Evolutionary conservation across 2,888 invertebrate genomes (phyloP).

Genomic region (Sinelater perroti): DNA sequence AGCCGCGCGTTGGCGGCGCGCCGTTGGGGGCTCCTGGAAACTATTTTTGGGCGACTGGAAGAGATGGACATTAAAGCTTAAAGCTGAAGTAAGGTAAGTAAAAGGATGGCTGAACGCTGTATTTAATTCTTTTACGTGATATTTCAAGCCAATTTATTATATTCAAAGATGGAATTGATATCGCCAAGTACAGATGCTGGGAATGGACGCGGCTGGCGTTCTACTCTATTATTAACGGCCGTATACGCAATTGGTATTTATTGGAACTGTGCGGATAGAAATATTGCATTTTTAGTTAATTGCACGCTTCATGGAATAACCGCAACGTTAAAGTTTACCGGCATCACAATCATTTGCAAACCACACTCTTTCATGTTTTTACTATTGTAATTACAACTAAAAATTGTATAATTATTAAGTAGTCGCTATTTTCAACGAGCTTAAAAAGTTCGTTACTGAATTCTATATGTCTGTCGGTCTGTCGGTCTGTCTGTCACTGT

Average conservation of each 20-base stretch:
- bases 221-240: conserved; percentile 53
- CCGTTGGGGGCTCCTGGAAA: not conserved
- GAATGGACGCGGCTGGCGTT: conserved; percentile 33
- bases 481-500: too few relatives aligned
- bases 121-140: conserved; percentile 63
- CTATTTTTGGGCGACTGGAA: conserved; percentile 47
- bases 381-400: too few relatives aligned
- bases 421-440: too few relatives aligned
- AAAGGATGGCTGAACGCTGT: conserved; percentile 61
- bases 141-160: conserved; percentile 60
- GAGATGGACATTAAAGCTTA: conserved; percentile 59
- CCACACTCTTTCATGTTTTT: too few relatives aligned
- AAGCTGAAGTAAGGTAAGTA: conserved; percentile 61
- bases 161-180: conserved; percentile 55
- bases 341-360: conserved; percentile 5
- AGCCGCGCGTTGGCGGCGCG: not conserved
- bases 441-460: too few relatives aligned
- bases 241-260: conserved; percentile 51
- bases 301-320: conserved; percentile 19
- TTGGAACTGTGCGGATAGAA: conserved; percentile 51
- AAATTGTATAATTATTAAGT: too few relatives aligned
- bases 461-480: too few relatives aligned
- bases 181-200: conserved; percentile 39
- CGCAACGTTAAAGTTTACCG: conserved; percentile 30
- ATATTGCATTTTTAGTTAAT: conserved; percentile 43